Evolutionary conservation across 2,113 vertebrate species (phyloP).

Genomic region (Vombatus ursinus): DNA sequence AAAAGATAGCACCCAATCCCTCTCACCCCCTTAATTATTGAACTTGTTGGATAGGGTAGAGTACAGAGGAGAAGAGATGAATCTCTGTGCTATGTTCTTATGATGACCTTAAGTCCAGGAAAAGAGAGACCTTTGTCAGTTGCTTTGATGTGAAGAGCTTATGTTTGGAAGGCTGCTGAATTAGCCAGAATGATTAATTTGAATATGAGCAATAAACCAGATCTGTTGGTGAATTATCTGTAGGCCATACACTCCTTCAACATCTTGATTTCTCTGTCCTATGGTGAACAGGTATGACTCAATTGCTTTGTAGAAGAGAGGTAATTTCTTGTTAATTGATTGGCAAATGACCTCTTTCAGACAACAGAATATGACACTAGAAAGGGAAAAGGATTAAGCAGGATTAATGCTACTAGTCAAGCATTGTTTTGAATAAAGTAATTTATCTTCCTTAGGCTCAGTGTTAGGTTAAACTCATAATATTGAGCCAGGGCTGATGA

Average conservation of each 20-base stretch:
- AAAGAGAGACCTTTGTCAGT: not conserved
- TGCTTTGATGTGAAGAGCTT: not conserved
- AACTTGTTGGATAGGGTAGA: not conserved
- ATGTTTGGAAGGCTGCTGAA: not conserved
- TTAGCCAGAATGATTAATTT: not conserved
- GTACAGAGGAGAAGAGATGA: conserved; percentile 6
- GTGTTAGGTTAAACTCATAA: not conserved
- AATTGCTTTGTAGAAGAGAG: not conserved
- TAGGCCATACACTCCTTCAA: not conserved
- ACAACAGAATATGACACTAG: not conserved
- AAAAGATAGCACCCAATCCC: not conserved
- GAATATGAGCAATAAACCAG: not conserved
- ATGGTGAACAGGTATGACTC: not conserved
- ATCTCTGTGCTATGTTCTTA: not conserved
- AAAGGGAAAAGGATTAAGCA: not conserved
- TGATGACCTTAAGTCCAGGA: not conserved
- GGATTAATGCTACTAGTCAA: not conserved
- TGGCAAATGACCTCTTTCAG: conserved; percentile 26
- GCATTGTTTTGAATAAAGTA: not conserved
- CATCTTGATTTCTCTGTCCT: not conserved
- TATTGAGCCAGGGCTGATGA: not conserved
- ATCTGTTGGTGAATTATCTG: conserved; percentile 7
- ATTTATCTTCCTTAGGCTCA: conserved; percentile 18
- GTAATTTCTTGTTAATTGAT: not conserved
- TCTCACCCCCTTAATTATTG: not conserved